These are phyloP conservation scores for Oncopodura yosiiana DNA, from an alignment of 1,140 invertebrate genomes.

Conservation along the genomic window DNA sequence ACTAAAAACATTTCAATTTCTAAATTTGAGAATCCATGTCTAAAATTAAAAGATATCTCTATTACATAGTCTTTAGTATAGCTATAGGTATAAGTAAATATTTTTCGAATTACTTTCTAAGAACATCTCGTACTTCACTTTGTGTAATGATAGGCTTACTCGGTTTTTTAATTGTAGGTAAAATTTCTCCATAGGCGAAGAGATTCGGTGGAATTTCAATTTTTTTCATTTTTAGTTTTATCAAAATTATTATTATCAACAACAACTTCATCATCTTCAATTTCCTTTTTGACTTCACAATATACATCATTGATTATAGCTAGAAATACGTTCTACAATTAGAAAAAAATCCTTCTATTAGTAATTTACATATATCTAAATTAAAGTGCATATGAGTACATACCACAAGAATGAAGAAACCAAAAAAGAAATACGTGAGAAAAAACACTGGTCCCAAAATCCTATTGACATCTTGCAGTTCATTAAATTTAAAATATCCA, in stretches of 20 bases:
- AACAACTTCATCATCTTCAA: constrained; percentile 53
- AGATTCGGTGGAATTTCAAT: no score
- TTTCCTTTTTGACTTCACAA: constrained; percentile 59
- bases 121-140: no score
- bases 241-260: no score
- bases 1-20: constrained; percentile 61
- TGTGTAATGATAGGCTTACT: no score
- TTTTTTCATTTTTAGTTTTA: no score
- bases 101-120: constrained; percentile 44
- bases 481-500: constrained; percentile 67
- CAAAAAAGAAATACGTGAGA: constrained; percentile 65
- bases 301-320: constrained; percentile 75
- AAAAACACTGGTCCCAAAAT: constrained; percentile 68
- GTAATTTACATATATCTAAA: not conserved
- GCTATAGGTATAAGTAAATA: constrained; percentile 34
- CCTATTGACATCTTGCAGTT: constrained; percentile 58
- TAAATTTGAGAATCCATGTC: constrained; percentile 53
- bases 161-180: constrained; percentile 44
- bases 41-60: constrained; percentile 36
- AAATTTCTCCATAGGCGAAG: constrained; percentile 44
- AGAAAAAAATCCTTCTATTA: constrained; percentile 7
- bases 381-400: constrained; percentile 20
- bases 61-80: not conserved
- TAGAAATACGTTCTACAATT: constrained; percentile 65
- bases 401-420: constrained; percentile 70